phyloP scores from a whole-genome alignment of 2,888 invertebrate genomes.

The Ochropleura plecta region DNA sequence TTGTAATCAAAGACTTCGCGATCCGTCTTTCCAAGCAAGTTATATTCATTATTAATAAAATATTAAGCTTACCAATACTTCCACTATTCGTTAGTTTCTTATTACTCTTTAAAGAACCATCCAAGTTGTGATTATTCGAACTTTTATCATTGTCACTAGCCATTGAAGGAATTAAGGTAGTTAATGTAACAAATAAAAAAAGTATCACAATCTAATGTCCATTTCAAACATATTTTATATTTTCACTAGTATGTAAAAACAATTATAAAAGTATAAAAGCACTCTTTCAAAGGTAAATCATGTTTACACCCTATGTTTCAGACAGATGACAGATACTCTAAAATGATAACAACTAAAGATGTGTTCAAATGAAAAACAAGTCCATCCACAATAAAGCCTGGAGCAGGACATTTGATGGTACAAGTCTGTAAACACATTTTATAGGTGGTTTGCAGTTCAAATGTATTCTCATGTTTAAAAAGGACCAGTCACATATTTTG shows the following conservation, averaged over 20 bases:
- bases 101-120: constrained; percentile 83
- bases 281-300: constrained; percentile 72
- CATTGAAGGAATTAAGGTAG: constrained; percentile 83
- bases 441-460: background rate
- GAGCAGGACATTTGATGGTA: background rate
- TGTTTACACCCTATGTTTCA: constrained; percentile 83
- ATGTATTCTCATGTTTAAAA: background rate
- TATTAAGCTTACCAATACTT: constrained; percentile 78
- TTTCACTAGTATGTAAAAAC: constrained; percentile 64
- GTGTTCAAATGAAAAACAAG: constrained; percentile 64
- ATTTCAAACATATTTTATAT: constrained; percentile 58
- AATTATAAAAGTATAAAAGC: constrained; percentile 73
- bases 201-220: constrained; percentile 63
- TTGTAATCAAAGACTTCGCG: constrained; percentile 31
- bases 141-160: constrained; percentile 90
- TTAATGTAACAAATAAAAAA: constrained; percentile 47
- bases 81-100: constrained; percentile 81
- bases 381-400: background rate
- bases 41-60: constrained; percentile 11
- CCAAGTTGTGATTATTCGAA: constrained; percentile 87
- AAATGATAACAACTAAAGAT: constrained; percentile 44
- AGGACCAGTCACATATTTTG: background rate
- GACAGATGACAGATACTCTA: constrained; percentile 62
- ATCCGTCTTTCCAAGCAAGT: background rate
- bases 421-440: background rate